Base-by-base conservation (phyloP, 2,888 invertebrate genomes). In the Drosophila picticornis region DNA sequence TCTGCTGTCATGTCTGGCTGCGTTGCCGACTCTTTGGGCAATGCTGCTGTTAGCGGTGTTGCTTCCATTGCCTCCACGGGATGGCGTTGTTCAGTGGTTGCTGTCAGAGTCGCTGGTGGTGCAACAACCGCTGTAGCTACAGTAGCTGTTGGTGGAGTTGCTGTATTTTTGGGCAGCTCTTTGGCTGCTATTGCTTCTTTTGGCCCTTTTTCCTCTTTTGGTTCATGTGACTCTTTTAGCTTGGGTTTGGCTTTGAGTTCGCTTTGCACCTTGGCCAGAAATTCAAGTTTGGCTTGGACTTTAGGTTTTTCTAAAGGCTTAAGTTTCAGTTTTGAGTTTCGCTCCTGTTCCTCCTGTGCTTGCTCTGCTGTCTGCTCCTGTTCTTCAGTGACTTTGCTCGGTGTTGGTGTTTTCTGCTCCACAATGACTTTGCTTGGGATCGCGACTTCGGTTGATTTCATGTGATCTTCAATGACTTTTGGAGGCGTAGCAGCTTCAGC, bases 221-320 rank as follows among this genome's bases (percentile, higher is more conserved):
- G 2, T 5, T 43, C n/a, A 16, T 46, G 51, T 31, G 48, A 19
- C 27, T 51, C 48, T 50, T 57, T 62, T 13, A 57, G 1, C 7
- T 77, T 88, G 2, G 80, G 56, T 43, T 85, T 85, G 10, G 80
- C 36, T 27, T 72, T 70, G 0, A 90, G 78, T 63, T 88, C 88
- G 22, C 71, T 79, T 63, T 79, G 77, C 31, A 80, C 88, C 53
- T 84, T 77, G 1, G 74, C 78, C 50, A 84, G 74, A 32, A 83
- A 83, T 40, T 84, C 77, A 4, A 83, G 22, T 68, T 80, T 83
- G 0, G 66, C 52, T 36, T 80, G 62, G 2, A 53, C 38, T 22
- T 67, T 80, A 6, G 58, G 60, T 16, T 75, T 80, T 52, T 76
- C 75, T 2, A 48, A 13, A 1, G 36, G 0, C 9, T 60, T 70